A percentile compares a stretch with the other conserved stretches of the same genome.
Conservation (phyloP, 2,797 vertebrate species). For the Pyrocephalus nanus region DNA sequence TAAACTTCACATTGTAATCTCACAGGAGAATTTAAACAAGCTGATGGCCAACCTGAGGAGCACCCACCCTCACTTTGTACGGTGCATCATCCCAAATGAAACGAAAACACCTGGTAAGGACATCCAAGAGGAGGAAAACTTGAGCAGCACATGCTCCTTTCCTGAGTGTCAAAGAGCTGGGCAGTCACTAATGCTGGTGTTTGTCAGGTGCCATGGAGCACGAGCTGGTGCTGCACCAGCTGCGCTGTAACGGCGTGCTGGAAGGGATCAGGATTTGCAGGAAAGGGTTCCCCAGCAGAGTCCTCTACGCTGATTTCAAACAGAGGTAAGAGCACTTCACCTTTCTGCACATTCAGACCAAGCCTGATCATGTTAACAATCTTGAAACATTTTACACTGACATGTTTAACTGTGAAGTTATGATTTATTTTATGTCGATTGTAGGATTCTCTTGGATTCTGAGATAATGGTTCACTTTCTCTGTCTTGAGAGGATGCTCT, state of each 20-base stretch:
- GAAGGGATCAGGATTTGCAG: conserved; percentile 90
- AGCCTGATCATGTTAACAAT: neutral
- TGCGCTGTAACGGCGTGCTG: conserved; percentile 87
- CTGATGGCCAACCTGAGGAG: conserved; percentile 81
- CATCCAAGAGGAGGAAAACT: too few species aligned
- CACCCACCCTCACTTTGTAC: conserved; percentile 87
- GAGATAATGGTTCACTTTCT: neutral
- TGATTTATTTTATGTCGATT: neutral
- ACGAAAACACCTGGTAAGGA: conserved; percentile 47
- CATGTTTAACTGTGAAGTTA: neutral
- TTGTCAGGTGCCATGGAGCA: conserved; percentile 83
- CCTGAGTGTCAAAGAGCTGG: too few species aligned
- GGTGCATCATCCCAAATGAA: conserved; percentile 82
- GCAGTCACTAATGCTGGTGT: too few species aligned
- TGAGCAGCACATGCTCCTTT: too few species aligned
- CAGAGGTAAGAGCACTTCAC: conserved; percentile 74
- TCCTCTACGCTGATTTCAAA: conserved; percentile 86
- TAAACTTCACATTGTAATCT: too few species aligned
- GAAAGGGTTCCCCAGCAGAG: conserved; percentile 87
- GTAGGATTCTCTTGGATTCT: neutral
- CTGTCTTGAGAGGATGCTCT: neutral
- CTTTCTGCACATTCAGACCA: conserved; percentile 27
- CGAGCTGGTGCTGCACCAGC: conserved; percentile 86
- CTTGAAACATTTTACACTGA: neutral
- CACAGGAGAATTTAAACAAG: conserved; percentile 65